Base-by-base conservation (phyloP, 2,113 vertebrate species). In the Stegastes partitus region DNA sequence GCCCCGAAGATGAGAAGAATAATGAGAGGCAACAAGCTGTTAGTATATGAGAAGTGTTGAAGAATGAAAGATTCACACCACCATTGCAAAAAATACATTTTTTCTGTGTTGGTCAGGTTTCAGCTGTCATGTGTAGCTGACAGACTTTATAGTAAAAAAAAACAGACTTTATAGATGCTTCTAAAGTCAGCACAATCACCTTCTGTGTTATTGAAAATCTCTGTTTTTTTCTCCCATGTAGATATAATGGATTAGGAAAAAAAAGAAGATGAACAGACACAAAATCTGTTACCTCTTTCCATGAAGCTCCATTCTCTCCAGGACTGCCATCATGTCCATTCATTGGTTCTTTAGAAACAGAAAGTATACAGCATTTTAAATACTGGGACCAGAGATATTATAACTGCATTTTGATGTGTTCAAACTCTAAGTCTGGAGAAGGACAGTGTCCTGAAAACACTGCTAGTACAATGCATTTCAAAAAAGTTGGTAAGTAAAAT, bases 271-370 rank as follows among this genome's bases (percentile, higher is more conserved):
- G n/a, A n/a, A 39, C 11, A 62, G 31, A 34, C 31, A 34, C 7
- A 34, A 63, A 31, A 37, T 0, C 0, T 15, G 3, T 76, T 84
- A 90, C 89, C 89, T 85, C 77, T 44, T 69, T 82, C 22, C 5
- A 57, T 1, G 0, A 3, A 11, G 2, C 2, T 11, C 58, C 69
- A 2, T 81, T 79, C 31, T 66, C 3, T 73, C 12, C 47, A n/a
- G 2, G 3, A 6, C 8, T 2, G 10, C 0, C 3, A 0, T 45
- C 50, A 2, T 50, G 0, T 1, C 45, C 71, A 39, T 55, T 28
- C 5, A 0, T 15, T 4, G 23, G 11, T 0, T 70, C 84, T 88
- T 47, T 50, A 15, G 34, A 82, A 63, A 70, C 15, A 34, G 42
- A 79, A 18, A 56, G 18, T 6, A 22, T 37, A 65, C 18, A 49